These are phyloP conservation scores for Gila orcuttii DNA, from an alignment of 2,113 vertebrate species.

Conservation along the genomic window DNA sequence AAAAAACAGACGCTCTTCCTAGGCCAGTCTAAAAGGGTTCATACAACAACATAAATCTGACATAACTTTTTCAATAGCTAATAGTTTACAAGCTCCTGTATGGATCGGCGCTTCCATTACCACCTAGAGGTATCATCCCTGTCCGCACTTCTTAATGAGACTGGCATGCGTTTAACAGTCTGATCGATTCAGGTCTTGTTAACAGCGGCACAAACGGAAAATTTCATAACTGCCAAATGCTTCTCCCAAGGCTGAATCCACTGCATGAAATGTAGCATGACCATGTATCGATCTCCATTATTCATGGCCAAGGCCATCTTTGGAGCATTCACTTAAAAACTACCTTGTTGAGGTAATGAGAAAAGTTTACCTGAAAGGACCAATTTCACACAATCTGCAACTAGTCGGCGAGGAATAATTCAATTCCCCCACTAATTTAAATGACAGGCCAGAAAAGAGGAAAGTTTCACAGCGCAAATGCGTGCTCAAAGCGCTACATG, in stretches of 20 bases:
- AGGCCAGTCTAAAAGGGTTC: neutral
- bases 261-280: conserved; percentile 47
- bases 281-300: conserved; percentile 39
- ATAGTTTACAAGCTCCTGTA: conserved; percentile 6
- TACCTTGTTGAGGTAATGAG: conserved; percentile 16
- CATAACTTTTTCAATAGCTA: conserved; percentile 3
- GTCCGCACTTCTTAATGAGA: conserved; percentile 29
- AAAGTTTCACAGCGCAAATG: neutral
- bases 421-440: conserved; percentile 16
- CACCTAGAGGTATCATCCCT: conserved; percentile 16
- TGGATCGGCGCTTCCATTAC: conserved; percentile 3
- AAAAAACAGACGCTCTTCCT: neutral
- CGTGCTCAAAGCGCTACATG: neutral
- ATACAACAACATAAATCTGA: conserved; percentile 19
- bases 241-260: conserved; percentile 34
- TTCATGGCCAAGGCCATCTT: conserved; percentile 41
- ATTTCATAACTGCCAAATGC: conserved; percentile 36
- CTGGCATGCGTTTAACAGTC: conserved; percentile 17
- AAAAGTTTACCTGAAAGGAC: conserved; percentile 14
- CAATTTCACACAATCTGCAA: conserved; percentile 3
- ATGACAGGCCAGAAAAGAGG: neutral
- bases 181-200: conserved; percentile 31
- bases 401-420: conserved; percentile 1
- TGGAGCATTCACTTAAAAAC: conserved; percentile 32
- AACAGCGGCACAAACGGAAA: conserved; percentile 14